Base-by-base conservation (phyloP, 2,797 vertebrate species). In the Botia kubotai region DNA sequence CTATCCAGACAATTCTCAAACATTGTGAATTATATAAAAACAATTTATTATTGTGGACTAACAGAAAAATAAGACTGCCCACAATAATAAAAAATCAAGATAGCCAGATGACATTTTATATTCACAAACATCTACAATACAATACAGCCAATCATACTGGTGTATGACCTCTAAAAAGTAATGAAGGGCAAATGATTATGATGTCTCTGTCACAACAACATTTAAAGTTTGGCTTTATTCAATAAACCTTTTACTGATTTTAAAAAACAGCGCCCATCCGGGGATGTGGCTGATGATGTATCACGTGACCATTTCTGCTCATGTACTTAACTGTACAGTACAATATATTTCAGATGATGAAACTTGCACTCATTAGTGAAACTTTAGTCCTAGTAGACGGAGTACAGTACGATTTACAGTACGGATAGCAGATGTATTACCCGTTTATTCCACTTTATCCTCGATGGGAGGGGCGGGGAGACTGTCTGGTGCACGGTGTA, bases 271-370 rank as follows among this genome's bases (percentile, higher is more conserved):
- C 77, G 68, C 43, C 68, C 2, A 72, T 72, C 43, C 77, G 46
- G 46, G 57, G 0, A 63, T 7, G n/a, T 53, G 1, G 17, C 19
- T 46, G 39, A 43, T n/a, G n/a, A n/a, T 43, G 43, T 7, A 16
- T 79, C 58, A 79, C 77, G 68, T 79, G 77, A 72, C 69, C n/a
- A 29, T 26, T 43, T 43, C 39, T 43, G 39, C 6, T 43, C 39
- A 8, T 33, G 39, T 43, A 63, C 33, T 39, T 6, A 2, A 43
- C 43, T 46, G 10, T 23, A 57, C n/a, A 58, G 57, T 46, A 46
- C 43, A 46, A 2, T 43, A 23, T 2, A 46, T 8, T 17, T 36
- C 4, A 58, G 0, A 46, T 58, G n/a, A 46, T 7, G 43, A 33
- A 11, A 46, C 43, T 26, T 16, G 13, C 50, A 11, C 2, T 29